These are phyloP conservation scores for Heterohyrax brucei DNA, from an alignment of 2,797 vertebrate species.

Conservation along the genomic window DNA sequence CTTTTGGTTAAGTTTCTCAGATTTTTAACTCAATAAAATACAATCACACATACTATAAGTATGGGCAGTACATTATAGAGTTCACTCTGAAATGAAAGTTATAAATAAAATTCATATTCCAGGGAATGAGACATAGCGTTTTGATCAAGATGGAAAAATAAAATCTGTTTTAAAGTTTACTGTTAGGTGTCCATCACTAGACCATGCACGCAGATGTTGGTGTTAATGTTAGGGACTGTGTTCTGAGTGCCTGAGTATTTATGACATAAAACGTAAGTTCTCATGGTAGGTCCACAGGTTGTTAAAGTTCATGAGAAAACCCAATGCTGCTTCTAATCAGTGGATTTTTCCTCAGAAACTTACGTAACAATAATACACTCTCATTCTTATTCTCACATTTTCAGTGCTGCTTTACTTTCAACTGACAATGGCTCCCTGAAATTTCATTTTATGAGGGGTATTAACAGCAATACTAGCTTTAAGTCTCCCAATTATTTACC, in stretches of 20 bases:
- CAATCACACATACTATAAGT: slow-evolving; percentile 59
- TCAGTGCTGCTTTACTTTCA: slow-evolving; percentile 2
- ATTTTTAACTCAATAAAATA: slow-evolving; percentile 80
- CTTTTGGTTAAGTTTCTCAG: slow-evolving; percentile 72
- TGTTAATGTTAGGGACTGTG: slow-evolving; percentile 41
- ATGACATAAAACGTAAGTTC: slow-evolving; percentile 20
- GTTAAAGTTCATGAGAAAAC: slow-evolving; percentile 61
- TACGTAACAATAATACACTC: neutral
- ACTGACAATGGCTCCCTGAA: neutral
- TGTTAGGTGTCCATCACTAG: neutral
- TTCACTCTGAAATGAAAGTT: slow-evolving; percentile 61
- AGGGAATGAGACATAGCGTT: slow-evolving; percentile 38
- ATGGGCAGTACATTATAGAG: slow-evolving; percentile 49
- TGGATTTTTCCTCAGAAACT: slow-evolving; percentile 56
- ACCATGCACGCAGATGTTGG: neutral
- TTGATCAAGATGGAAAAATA: slow-evolving; percentile 31
- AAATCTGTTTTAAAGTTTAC: slow-evolving; percentile 20
- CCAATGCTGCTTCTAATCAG: neutral
- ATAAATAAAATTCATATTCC: slow-evolving; percentile 69
- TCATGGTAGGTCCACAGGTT: neutral
- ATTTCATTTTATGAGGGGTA: neutral
- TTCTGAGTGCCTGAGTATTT: slow-evolving; percentile 40
- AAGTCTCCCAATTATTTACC: neutral
- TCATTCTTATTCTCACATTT: neutral
- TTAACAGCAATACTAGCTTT: neutral